These are phyloP conservation scores for Orcinus orca DNA, from an alignment of 2,113 vertebrate genomes.

Conservation along the genomic window DNA sequence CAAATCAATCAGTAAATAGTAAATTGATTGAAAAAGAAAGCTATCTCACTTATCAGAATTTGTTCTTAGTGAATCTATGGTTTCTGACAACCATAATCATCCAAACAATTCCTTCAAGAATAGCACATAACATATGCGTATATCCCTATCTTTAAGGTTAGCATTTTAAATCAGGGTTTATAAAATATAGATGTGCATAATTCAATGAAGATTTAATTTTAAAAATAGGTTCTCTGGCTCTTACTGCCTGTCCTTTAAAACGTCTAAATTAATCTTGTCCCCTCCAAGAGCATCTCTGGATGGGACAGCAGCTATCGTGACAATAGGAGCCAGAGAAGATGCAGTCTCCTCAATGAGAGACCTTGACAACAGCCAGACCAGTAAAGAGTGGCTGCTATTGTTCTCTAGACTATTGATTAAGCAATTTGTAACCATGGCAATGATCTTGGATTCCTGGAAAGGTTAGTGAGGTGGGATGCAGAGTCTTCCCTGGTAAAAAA, in stretches of 20 bases:
- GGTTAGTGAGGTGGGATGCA: slow-evolving; percentile 6
- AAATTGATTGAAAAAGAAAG: neutral
- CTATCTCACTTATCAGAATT: neutral
- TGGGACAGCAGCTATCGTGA: neutral
- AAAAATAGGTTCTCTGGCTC: slow-evolving; percentile 18
- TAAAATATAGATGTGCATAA: neutral
- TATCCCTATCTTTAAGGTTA: neutral
- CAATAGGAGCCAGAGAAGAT: neutral
- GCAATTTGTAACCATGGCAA: slow-evolving; percentile 48
- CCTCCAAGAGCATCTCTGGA: neutral
- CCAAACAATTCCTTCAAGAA: neutral
- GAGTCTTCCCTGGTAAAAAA: neutral
- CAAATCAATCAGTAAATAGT: neutral
- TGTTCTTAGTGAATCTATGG: neutral
- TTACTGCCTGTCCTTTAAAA: slow-evolving; percentile 6
- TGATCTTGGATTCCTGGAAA: slow-evolving; percentile 39
- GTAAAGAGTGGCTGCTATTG: neutral
- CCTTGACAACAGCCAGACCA: neutral
- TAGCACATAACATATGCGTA: neutral
- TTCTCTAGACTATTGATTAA: slow-evolving; percentile 49
- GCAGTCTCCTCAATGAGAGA: neutral
- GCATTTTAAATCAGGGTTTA: neutral
- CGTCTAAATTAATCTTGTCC: slow-evolving; percentile 21
- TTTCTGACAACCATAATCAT: neutral
- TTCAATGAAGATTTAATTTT: slow-evolving; percentile 7